Conservation (phyloP, 1,140 invertebrate genomes). For the Micrasema minimum region DNA sequence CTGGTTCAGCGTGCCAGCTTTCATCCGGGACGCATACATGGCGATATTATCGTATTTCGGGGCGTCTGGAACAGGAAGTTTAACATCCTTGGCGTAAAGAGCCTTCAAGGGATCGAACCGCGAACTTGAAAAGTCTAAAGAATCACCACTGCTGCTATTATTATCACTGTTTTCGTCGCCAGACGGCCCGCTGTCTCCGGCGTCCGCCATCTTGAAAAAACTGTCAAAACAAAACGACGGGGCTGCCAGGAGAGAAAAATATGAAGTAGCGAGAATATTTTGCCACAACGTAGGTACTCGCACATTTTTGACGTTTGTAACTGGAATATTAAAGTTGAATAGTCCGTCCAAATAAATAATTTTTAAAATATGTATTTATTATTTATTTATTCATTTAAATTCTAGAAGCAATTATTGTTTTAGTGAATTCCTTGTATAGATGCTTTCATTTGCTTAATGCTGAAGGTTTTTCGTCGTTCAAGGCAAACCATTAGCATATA, state of each 20-base stretch:
- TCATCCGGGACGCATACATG: constrained; percentile 61
- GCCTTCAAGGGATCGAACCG: constrained; percentile 73
- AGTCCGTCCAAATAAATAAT: too few relatives aligned
- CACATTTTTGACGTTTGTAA: too few relatives aligned
- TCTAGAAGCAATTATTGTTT: too few relatives aligned
- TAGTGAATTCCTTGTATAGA: too few relatives aligned
- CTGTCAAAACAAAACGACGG: constrained; percentile 41
- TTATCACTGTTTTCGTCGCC: too few relatives aligned
- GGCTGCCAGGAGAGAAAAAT: constrained; percentile 18
- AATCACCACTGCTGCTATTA: constrained; percentile 31
- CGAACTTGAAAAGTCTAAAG: constrained; percentile 66
- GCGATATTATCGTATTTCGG: constrained; percentile 69
- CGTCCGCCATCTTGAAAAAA: constrained; percentile 18
- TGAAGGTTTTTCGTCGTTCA: too few relatives aligned
- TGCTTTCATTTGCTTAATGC: too few relatives aligned
- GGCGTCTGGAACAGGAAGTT: constrained; percentile 62
- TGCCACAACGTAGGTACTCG: constrained; percentile 18
- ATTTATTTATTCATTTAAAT: too few relatives aligned
- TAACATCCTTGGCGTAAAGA: constrained; percentile 65
- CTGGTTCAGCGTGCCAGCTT: constrained; percentile 16
- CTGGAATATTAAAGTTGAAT: background rate
- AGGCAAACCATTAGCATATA: too few relatives aligned
- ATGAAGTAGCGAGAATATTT: constrained; percentile 11
- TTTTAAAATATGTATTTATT: too few relatives aligned
- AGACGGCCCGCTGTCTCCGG: background rate